phyloP scores from a whole-genome alignment of 2,797 vertebrate genomes.

The Muraenolepis orangiensis region DNA sequence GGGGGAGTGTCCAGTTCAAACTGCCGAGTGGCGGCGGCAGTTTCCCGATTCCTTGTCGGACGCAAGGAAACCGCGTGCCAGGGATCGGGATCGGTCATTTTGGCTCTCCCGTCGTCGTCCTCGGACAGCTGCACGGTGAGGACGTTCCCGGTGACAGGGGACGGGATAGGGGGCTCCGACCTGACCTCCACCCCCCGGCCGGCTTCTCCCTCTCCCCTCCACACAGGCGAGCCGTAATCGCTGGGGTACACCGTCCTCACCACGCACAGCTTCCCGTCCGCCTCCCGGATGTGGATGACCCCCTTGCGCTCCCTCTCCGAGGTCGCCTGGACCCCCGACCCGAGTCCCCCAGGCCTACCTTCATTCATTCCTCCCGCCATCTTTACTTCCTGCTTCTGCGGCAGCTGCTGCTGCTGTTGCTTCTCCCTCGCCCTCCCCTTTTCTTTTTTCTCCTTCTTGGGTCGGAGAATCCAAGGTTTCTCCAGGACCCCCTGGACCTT shows the following conservation, averaged over 20 bases:
- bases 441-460: constrained; percentile 51
- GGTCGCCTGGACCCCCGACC: constrained; percentile 6
- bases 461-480: constrained; percentile 69
- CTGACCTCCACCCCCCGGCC: constrained; percentile 56
- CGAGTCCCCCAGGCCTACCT: not conserved
- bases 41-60: constrained; percentile 24
- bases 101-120: constrained; percentile 17
- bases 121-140: constrained; percentile 58
- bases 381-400: not conserved
- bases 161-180: constrained; percentile 36
- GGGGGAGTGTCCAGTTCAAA: constrained; percentile 45
- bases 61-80: not conserved
- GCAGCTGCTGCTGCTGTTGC: constrained; percentile 21
- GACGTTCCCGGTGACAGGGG: constrained; percentile 49
- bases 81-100: not conserved
- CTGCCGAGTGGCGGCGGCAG: constrained; percentile 16
- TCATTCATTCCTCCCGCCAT: constrained; percentile 6
- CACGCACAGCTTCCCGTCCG: constrained; percentile 74
- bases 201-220: constrained; percentile 45
- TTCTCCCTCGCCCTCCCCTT: constrained; percentile 13
- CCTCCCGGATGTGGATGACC: constrained; percentile 76
- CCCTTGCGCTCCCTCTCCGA: constrained; percentile 59
- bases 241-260: constrained; percentile 77
- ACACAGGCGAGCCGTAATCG: constrained; percentile 69
- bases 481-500: constrained; percentile 74